Evolutionary conservation across 23 tunicate species (phyloP), one percentile per base, ranked within the genome.

Genomic region (Botrylloides violaceus): DNA sequence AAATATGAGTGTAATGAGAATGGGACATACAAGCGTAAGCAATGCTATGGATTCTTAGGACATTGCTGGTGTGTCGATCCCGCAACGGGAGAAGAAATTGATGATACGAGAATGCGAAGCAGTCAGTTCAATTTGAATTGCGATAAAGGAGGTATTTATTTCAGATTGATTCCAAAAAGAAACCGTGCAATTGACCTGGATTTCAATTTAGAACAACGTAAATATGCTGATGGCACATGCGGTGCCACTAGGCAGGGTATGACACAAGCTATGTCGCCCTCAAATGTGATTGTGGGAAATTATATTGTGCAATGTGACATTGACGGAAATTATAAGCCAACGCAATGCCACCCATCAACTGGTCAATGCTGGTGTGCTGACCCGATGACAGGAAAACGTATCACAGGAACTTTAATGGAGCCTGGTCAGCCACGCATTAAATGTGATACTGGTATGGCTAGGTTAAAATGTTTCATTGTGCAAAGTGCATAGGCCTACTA

Each of bases 61-160:
- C 31, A 65, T 33, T 65, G 71, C 71, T 65, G 38, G 43, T 65
- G 71, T 33, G 71, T 65, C 71, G 43, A 65, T 21, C 19, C 0
- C 18, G 12, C 29, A 21, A 23, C 71, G 19, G 71, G 71, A 32
- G 31, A 32, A 22, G 71, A 65, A 65, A 1, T 65, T 32, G 43
- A 65, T 18, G 71, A 32, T 38, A 65, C 71, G 23, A 22, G 64
- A 59, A 32, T 68, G 74, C 58, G 2, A 1, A 29, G 0, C 24
- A n/a, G 12, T 20, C 27, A 37, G 0, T 68, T 68, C 30, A 35
- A 68, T 68, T 27, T 68, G 4, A 43, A 68, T 56, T 68, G 74
- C 1, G 47, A 35, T 1, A 28, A 63, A 63, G 35, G 33, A 3
- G 70, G 70, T 63, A 26, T 22, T 9, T 63, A 7, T 63, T n/a